A percentile compares a stretch with the other conserved stretches of the same genome.
phyloP scores from a whole-genome alignment of 2,888 invertebrate species.

The Galerucella calmariensis region DNA sequence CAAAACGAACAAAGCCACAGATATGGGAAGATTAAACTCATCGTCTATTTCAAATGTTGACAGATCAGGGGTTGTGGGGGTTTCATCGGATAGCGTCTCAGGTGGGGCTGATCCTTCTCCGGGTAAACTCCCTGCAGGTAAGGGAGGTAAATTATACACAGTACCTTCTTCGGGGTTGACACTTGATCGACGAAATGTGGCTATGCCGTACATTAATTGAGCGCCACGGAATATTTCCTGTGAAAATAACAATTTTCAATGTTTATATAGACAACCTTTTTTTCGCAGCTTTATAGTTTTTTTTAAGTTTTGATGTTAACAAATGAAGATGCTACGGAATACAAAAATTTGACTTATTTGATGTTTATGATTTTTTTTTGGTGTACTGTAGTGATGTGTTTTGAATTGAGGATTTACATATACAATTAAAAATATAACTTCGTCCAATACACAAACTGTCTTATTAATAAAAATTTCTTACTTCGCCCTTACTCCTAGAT shows the following conservation, averaged over 20 bases:
- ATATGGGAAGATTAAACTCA: constrained; percentile 94
- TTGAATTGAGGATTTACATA: too few species aligned
- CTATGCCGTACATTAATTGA: constrained; percentile 83
- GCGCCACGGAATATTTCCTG: constrained; percentile 88
- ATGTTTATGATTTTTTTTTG: too few species aligned
- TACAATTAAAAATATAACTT: too few species aligned
- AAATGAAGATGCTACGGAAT: too few species aligned
- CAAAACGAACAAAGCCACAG: constrained; percentile 86
- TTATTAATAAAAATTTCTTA: too few species aligned
- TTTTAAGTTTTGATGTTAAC: too few species aligned
- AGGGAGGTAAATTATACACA: not conserved
- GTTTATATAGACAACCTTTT: too few species aligned
- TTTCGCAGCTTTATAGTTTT: too few species aligned
- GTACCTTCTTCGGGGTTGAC: constrained; percentile 41
- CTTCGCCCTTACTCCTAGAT: too few species aligned
- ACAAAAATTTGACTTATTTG: too few species aligned
- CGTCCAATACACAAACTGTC: too few species aligned
- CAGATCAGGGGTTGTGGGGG: constrained; percentile 81
- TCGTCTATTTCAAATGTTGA: constrained; percentile 86
- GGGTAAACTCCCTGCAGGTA: not conserved
- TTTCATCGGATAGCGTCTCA: constrained; percentile 62
- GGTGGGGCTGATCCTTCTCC: not conserved
- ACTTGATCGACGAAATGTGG: constrained; percentile 75
- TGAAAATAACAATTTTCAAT: constrained; percentile 50
- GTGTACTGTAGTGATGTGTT: too few species aligned